phyloP scores from a whole-genome alignment of 2,797 vertebrate species.

The Mastacembelus armatus region DNA sequence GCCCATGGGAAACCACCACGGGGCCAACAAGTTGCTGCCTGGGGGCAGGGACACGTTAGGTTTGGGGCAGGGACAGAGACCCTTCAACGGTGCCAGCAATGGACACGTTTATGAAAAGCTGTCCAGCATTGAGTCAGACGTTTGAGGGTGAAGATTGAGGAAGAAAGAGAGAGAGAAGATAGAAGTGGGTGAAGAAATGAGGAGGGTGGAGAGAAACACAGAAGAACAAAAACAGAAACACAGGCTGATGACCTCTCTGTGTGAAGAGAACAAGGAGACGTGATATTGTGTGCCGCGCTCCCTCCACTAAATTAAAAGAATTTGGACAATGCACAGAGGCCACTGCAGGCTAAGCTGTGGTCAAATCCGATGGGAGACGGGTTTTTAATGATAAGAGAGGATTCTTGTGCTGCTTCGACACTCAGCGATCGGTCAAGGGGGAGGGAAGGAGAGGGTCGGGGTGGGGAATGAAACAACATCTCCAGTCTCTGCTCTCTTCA shows the following conservation, averaged over 20 bases:
- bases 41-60: slow-evolving; percentile 84
- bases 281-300: slow-evolving; percentile 54
- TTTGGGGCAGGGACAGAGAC: slow-evolving; percentile 84
- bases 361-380: slow-evolving; percentile 50
- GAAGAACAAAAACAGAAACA: slow-evolving; percentile 25
- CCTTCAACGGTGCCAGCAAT: slow-evolving; percentile 93
- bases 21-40: slow-evolving; percentile 81
- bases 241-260: slow-evolving; percentile 52
- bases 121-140: slow-evolving; percentile 99
- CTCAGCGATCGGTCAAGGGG: too few species aligned
- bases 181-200: slow-evolving; percentile 55
- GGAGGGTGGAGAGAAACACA: slow-evolving; percentile 25
- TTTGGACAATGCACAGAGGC: slow-evolving; percentile 61
- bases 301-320: slow-evolving; percentile 44
- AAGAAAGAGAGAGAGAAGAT: slow-evolving; percentile 32
- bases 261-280: slow-evolving; percentile 62
- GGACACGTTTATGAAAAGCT: slow-evolving; percentile 99
- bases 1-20: slow-evolving; percentile 93
- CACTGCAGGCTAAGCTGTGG: slow-evolving; percentile 55
- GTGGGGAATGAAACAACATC: slow-evolving; percentile 63
- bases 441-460: slow-evolving; percentile 58
- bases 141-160: slow-evolving; percentile 80
- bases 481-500: slow-evolving; percentile 76
- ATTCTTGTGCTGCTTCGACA: slow-evolving; percentile 72
- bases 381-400: slow-evolving; percentile 66